Base-by-base conservation (phyloP, 1,140 invertebrate genomes). In the Aphaenogaster ashmeadi region DNA sequence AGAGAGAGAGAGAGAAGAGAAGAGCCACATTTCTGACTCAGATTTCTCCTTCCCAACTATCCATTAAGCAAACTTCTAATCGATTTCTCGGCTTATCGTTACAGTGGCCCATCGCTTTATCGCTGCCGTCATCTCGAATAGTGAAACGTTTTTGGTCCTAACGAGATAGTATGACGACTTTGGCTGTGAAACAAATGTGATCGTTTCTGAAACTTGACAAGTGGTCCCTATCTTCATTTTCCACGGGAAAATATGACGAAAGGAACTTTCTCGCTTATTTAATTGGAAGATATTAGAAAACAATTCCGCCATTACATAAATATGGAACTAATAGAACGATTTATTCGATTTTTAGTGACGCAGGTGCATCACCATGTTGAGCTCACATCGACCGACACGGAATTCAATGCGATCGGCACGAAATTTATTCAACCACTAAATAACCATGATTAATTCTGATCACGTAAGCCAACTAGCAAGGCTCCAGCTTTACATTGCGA, bases 371-470 rank as follows among this genome's bases (percentile, higher is more conserved):
- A 41, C 41, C 72, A 79, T 41, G 69, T 11, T n/a, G 33, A 4
- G 15, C 13, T 33, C 50, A 18, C 15, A 21, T 1, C 83, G 69
- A 52, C 52, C 58, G 84, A 74, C 87, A 74, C 60, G 56, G 50
- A 71, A 89, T 87, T 87, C 78, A 38, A 56, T 52, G 71, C 66
- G 66, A 90, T 90, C 62, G 88, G 74, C 50, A 58, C 36, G 13
- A 83, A 90, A 90, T 90, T 90, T 90, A 90, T 90, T 90, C 88
- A 75, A 52, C 50, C 88, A 78, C 86, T 90, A 90, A 90, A 90
- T 90, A 90, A 90, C 85, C 77, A 58, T 78, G 89, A 90, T 90
- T 89, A 90, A 90, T 90, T 90, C 88, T 84, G 89, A 90, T 90
- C 89, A 84, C 89, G 85, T 90, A 90, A 90, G 78, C 88, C 83